Evolutionary conservation across 2,797 vertebrate species (phyloP).

Genomic region (Gallinago nigripennis): DNA sequence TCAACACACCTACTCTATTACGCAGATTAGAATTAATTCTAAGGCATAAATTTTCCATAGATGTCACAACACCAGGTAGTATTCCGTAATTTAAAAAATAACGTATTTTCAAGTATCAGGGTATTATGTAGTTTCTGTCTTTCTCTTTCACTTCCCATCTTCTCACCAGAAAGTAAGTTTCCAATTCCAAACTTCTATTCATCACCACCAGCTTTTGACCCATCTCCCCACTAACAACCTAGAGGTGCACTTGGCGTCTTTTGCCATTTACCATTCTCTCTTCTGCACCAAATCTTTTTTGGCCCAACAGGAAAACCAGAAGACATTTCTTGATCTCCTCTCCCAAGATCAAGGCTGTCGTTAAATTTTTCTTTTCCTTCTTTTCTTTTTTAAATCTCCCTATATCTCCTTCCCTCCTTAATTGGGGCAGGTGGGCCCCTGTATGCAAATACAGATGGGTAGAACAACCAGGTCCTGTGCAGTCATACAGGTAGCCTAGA

Average conservation of each 20-base stretch:
- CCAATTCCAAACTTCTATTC: neutral
- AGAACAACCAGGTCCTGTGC: neutral
- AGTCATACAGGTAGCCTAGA: conserved; percentile 42
- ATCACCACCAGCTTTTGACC: neutral
- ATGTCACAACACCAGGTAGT: conserved; percentile 18
- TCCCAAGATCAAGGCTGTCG: neutral
- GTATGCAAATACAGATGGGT: neutral
- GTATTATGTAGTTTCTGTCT: conserved; percentile 37
- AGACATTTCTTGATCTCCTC: neutral
- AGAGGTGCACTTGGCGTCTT: neutral
- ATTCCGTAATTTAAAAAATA: conserved; percentile 46
- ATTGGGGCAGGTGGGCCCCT: neutral
- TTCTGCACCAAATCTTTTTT: neutral
- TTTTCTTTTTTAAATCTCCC: neutral
- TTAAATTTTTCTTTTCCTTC: neutral
- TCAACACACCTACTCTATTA: conserved; percentile 61
- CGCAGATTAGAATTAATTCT: conserved; percentile 66
- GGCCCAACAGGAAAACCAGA: neutral
- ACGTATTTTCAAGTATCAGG: conserved; percentile 41
- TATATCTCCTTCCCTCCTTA: neutral
- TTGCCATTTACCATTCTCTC: neutral
- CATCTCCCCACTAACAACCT: neutral
- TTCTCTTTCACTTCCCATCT: conserved; percentile 23
- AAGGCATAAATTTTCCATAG: conserved; percentile 15
- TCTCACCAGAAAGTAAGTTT: neutral